These are phyloP conservation scores for crab-eating macaque (Macaca fascicularis) DNA, from an alignment of 2,113 vertebrate genomes.

Conservation along the genomic window DNA sequence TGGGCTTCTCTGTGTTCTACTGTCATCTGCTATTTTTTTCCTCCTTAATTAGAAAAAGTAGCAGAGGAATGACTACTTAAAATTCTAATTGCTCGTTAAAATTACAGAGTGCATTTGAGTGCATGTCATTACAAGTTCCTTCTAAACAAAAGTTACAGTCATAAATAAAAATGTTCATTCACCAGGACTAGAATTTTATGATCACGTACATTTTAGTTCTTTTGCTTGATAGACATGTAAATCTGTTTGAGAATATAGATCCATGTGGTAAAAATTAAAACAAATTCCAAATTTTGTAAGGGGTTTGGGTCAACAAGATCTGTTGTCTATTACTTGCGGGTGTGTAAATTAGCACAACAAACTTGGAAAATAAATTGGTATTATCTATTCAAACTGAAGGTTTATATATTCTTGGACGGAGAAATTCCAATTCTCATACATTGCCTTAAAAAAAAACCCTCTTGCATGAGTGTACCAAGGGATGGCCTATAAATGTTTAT, in stretches of 20 bases:
- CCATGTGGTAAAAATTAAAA: background rate
- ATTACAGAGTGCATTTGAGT: background rate
- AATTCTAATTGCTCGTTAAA: background rate
- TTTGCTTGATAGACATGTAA: background rate
- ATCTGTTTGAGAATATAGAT: background rate
- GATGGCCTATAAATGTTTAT: background rate
- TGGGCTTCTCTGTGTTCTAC: background rate
- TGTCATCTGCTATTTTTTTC: background rate
- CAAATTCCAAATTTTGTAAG: conserved; percentile 6
- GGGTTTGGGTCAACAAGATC: background rate
- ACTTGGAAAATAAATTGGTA: background rate
- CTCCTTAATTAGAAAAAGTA: conserved; percentile 12
- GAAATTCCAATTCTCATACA: background rate
- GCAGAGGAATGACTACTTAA: background rate
- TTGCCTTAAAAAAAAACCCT: background rate
- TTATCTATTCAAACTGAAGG: background rate
- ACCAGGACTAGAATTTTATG: background rate
- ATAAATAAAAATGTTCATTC: background rate
- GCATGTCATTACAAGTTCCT: background rate
- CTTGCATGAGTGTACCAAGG: background rate
- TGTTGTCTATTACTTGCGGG: background rate
- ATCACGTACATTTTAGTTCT: background rate
- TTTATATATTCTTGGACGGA: background rate
- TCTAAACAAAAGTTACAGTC: background rate
- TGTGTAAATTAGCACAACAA: background rate